A percentile compares a stretch with the other conserved stretches of the same genome.
These are phyloP conservation scores for Mythimna pallens DNA, from an alignment of 2,888 invertebrate genomes.

Conservation along the genomic window DNA sequence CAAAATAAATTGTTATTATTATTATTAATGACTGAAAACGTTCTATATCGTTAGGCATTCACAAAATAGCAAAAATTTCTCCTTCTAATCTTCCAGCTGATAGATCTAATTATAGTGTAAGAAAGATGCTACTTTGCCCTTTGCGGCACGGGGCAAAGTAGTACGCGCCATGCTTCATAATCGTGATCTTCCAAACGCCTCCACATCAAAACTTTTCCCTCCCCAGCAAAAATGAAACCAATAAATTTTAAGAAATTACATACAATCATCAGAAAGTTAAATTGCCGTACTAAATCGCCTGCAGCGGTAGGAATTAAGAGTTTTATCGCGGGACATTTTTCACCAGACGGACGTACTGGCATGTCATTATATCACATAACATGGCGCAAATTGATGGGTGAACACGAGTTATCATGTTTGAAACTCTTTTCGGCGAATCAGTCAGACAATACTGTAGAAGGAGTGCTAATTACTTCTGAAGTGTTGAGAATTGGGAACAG, in stretches of 20 bases:
- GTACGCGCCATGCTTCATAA: not conserved
- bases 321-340: slow-evolving; percentile 74
- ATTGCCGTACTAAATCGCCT: slow-evolving; percentile 68
- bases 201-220: slow-evolving; percentile 29
- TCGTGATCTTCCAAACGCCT: slow-evolving; percentile 22
- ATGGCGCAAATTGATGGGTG: slow-evolving; percentile 63
- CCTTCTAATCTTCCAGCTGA: not conserved
- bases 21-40: not conserved
- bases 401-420: slow-evolving; percentile 55
- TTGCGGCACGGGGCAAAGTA: slow-evolving; percentile 1
- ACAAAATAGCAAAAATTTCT: not conserved
- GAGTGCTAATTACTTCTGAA: slow-evolving; percentile 18
- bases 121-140: slow-evolving; percentile 12
- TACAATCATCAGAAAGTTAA: slow-evolving; percentile 66
- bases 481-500: slow-evolving; percentile 1
- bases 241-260: slow-evolving; percentile 64
- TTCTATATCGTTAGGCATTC: not conserved
- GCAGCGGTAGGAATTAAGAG: slow-evolving; percentile 67
- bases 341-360: slow-evolving; percentile 60
- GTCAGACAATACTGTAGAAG: slow-evolving; percentile 39
- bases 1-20: too few species aligned
- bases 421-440: slow-evolving; percentile 41
- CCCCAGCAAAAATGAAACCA: slow-evolving; percentile 39
- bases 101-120: slow-evolving; percentile 1
- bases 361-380: slow-evolving; percentile 66